phyloP scores from a whole-genome alignment of 53 echinoderm and acorn worm species.

The Glandiceps talaboti region DNA sequence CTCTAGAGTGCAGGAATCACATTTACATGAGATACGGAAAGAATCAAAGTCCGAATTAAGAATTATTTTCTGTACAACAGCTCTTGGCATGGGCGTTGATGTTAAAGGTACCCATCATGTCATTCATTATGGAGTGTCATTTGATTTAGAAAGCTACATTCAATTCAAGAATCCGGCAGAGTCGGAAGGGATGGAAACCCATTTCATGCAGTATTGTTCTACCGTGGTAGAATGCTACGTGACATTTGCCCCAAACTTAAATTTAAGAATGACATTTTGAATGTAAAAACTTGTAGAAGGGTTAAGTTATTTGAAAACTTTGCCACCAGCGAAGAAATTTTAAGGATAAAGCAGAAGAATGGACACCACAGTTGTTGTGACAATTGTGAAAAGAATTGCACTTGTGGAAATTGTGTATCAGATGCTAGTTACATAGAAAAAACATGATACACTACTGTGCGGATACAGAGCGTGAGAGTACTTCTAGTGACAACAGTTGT shows the following conservation, averaged over 20 bases:
- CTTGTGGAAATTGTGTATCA: background rate
- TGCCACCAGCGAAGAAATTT: background rate
- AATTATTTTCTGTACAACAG: background rate
- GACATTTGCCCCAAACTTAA: background rate
- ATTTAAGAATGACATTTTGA: background rate
- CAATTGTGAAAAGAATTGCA: background rate
- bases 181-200: background rate
- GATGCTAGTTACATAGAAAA: background rate
- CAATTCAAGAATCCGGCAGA: background rate
- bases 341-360: background rate
- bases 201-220: background rate
- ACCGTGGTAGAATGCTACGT: background rate
- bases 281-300: background rate
- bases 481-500: background rate
- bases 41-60: background rate
- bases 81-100: background rate
- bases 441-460: background rate
- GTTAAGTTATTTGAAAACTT: background rate
- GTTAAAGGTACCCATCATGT: background rate
- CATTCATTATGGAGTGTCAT: background rate
- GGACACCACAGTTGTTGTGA: background rate
- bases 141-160: background rate
- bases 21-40: background rate
- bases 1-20: background rate
- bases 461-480: background rate